These are phyloP conservation scores for Crocuta crocuta DNA, from an alignment of 2,113 vertebrate species.

Conservation along the genomic window DNA sequence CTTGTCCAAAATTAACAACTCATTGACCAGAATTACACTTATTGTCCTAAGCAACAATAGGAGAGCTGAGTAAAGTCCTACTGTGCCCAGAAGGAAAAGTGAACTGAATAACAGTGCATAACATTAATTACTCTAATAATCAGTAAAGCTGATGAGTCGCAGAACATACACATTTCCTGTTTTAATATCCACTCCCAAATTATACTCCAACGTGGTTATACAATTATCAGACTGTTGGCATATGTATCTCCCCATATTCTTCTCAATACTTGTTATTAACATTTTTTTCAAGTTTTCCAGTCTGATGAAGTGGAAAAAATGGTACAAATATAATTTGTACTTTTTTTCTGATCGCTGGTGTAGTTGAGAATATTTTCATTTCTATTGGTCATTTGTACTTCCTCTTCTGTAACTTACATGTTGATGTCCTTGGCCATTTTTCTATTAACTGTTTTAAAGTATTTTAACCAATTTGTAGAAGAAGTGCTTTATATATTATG, in stretches of 20 bases:
- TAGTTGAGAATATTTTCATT: background rate
- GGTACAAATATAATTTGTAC: background rate
- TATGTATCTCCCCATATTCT: background rate
- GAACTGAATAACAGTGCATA: background rate
- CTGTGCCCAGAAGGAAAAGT: background rate
- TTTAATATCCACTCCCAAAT: conserved; percentile 9
- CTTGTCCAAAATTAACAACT: background rate
- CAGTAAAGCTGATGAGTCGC: background rate
- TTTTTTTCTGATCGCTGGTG: conserved; percentile 23
- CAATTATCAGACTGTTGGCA: background rate
- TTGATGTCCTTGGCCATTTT: background rate
- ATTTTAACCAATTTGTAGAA: background rate
- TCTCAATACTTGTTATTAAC: background rate
- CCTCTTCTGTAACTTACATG: background rate
- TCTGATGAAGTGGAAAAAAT: background rate
- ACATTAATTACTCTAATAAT: background rate
- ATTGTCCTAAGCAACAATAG: background rate
- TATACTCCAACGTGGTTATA: conserved; percentile 7
- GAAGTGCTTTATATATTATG: background rate
- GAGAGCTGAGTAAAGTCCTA: background rate
- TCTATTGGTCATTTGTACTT: background rate
- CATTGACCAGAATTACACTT: background rate
- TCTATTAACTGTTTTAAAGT: background rate
- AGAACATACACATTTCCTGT: background rate
- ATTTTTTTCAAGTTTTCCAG: background rate